A percentile compares a stretch with the other conserved stretches of the same genome.
These are phyloP conservation scores for Leucosticte australis DNA, from an alignment of 2,113 vertebrate species.

Conservation along the genomic window DNA sequence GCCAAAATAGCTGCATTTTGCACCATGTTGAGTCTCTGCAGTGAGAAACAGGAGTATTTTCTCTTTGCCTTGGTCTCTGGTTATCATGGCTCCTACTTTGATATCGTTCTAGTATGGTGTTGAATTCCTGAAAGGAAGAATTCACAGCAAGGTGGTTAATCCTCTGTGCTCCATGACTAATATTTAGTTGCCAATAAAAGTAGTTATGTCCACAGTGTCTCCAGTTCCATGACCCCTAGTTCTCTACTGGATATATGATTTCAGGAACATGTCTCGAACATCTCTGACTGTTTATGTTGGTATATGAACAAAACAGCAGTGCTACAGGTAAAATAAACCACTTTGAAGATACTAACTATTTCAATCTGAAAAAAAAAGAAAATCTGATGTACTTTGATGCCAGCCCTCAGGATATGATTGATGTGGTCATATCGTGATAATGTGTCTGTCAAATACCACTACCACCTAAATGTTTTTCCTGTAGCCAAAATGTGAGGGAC, in stretches of 20 bases:
- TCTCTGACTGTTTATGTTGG: background rate
- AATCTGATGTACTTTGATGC: background rate
- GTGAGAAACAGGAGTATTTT: background rate
- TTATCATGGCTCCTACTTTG: background rate
- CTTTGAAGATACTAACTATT: background rate
- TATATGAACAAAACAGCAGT: background rate
- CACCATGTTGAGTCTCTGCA: background rate
- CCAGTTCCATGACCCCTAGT: background rate
- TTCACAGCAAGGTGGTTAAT: background rate
- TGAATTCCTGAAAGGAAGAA: background rate
- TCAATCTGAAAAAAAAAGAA: background rate
- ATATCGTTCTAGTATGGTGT: background rate
- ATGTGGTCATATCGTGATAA: background rate
- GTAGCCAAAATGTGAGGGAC: background rate
- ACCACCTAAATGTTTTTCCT: background rate
- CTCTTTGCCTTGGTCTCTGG: background rate
- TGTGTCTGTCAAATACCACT: background rate
- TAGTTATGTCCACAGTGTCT: background rate
- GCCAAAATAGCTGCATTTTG: background rate
- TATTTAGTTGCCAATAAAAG: background rate
- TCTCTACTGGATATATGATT: background rate
- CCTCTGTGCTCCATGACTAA: background rate
- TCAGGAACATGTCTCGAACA: background rate
- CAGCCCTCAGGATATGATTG: background rate
- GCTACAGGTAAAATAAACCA: background rate